Conservation (phyloP, 2,113 vertebrate genomes). For the Eretmochelys imbricata region DNA sequence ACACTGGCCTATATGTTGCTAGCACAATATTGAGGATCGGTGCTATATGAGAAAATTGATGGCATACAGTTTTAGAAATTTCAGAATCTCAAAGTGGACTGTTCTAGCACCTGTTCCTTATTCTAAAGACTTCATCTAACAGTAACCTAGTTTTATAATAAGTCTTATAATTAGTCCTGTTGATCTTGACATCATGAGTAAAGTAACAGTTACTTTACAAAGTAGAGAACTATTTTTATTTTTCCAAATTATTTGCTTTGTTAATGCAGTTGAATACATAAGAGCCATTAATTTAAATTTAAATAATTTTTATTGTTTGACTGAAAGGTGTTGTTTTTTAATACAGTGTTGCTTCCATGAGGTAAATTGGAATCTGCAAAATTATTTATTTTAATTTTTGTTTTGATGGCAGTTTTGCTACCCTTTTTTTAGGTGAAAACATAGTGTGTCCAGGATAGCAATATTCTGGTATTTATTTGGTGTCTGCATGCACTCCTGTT, state of each 20-base stretch:
- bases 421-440: neutral
- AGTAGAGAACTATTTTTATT: constrained; percentile 21
- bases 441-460: neutral
- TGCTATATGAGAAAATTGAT: neutral
- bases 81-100: constrained; percentile 19
- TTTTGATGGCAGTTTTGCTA: neutral
- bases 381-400: neutral
- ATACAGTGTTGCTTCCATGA: constrained; percentile 46
- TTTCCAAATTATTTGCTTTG: neutral
- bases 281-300: constrained; percentile 37
- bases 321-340: neutral
- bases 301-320: constrained; percentile 24
- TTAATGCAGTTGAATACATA: constrained; percentile 34
- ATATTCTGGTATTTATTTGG: neutral
- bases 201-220: constrained; percentile 30
- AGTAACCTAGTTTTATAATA: constrained; percentile 50
- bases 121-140: constrained; percentile 7
- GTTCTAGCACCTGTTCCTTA: constrained; percentile 18
- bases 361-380: constrained; percentile 71
- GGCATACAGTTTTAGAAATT: constrained; percentile 1
- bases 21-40: neutral
- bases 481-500: neutral
- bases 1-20: constrained; percentile 50
- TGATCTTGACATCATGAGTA: constrained; percentile 39
- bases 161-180: neutral